These are phyloP conservation scores for Steinernema scapterisci DNA, from an alignment of 2,888 invertebrate genomes.

Conservation along the genomic window DNA sequence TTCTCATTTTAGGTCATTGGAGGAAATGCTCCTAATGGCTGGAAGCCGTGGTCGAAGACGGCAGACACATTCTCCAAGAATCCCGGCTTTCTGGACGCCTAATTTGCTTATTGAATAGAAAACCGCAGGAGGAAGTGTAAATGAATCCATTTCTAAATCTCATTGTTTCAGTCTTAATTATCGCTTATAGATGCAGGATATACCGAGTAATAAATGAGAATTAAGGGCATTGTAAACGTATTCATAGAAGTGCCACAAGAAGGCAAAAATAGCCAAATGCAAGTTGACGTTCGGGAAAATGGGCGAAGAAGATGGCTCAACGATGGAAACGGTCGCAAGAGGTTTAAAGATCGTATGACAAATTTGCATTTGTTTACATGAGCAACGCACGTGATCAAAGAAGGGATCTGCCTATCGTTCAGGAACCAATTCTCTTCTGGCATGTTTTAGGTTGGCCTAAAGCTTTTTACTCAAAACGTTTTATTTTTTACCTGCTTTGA, in stretches of 20 bases:
- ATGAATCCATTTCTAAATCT: background rate
- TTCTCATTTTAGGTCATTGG: background rate
- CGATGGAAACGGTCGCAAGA: no score
- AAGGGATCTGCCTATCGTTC: no score
- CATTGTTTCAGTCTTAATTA: constrained; percentile 8
- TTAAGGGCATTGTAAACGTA: constrained; percentile 9
- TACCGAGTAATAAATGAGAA: background rate
- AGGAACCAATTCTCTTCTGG: no score
- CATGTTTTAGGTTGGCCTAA: no score
- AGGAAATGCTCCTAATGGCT: constrained; percentile 29
- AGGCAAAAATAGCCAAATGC: no score
- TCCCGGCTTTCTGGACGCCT: constrained; percentile 34
- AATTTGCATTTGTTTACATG: no score
- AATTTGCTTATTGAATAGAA: background rate
- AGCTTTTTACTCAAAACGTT: no score
- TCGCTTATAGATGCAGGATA: background rate
- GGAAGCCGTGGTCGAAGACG: constrained; percentile 37
- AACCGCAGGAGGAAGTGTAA: background rate
- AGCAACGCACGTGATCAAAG: no score
- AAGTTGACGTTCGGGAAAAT: no score
- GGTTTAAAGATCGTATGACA: no score
- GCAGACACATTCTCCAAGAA: constrained; percentile 32
- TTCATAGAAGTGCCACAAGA: background rate
- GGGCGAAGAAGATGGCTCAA: no score
- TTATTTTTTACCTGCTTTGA: no score